These are phyloP conservation scores for Choristoneura rosaceana DNA, from an alignment of 2,888 invertebrate genomes.

Conservation along the genomic window DNA sequence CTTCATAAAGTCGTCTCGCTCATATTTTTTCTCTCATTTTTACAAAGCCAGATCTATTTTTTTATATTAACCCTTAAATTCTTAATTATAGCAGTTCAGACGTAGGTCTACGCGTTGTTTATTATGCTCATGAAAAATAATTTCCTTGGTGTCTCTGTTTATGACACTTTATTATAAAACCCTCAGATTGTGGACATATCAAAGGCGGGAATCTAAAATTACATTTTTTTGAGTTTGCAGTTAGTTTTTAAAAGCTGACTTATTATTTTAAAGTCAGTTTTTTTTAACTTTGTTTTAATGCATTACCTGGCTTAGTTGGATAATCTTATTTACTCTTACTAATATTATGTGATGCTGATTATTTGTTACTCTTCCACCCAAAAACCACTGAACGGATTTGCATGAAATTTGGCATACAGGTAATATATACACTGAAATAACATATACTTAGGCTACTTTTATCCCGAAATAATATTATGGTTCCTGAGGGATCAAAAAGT, in stretches of 20 bases:
- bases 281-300: too few relatives aligned
- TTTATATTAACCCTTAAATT: not conserved
- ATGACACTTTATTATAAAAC: slow-evolving; percentile 8
- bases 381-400: too few relatives aligned
- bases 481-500: too few relatives aligned
- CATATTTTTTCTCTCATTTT: not conserved
- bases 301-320: too few relatives aligned
- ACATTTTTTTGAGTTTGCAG: not conserved
- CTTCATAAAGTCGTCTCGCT: too few relatives aligned
- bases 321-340: too few relatives aligned
- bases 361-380: too few relatives aligned
- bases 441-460: too few relatives aligned
- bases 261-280: not conserved
- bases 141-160: not conserved
- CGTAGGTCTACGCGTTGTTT: not conserved
- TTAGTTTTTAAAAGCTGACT: not conserved
- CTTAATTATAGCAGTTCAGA: not conserved
- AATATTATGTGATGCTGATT: too few relatives aligned
- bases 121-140: not conserved
- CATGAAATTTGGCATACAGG: too few relatives aligned
- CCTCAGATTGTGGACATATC: slow-evolving; percentile 6
- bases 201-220: slow-evolving; percentile 4
- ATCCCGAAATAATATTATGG: too few relatives aligned
- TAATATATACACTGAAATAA: too few relatives aligned
- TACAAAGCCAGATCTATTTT: not conserved